These are phyloP conservation scores for Regulus satrapa DNA, from an alignment of 2,113 vertebrate genomes.

Conservation along the genomic window DNA sequence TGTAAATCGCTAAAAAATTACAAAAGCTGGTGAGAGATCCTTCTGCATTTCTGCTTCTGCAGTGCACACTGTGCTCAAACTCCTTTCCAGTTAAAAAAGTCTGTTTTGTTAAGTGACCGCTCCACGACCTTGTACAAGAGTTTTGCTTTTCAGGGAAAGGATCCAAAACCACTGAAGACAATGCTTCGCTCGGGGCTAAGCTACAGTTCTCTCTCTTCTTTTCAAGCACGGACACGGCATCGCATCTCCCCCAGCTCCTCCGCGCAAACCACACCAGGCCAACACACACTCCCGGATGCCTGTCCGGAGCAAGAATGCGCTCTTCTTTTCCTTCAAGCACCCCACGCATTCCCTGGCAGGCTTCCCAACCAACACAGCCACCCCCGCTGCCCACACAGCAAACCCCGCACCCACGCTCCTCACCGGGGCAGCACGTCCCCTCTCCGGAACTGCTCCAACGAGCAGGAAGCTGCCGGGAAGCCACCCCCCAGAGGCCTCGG, in stretches of 20 bases:
- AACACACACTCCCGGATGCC: neutral
- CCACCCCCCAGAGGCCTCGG: neutral
- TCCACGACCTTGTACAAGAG: neutral
- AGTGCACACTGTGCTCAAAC: neutral
- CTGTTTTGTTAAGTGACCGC: neutral
- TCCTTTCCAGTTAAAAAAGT: neutral
- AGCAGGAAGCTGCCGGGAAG: neutral
- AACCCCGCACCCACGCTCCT: neutral
- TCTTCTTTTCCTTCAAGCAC: neutral
- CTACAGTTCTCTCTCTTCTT: neutral
- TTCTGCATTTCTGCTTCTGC: neutral
- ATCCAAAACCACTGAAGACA: neutral
- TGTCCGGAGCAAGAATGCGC: neutral
- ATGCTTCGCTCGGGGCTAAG: neutral
- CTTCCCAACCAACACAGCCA: neutral
- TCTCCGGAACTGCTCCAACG: neutral
- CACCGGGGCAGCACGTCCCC: neutral
- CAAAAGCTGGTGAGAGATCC: rapidly evolving
- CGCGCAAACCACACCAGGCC: neutral
- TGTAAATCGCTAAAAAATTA: neutral
- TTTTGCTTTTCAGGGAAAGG: neutral
- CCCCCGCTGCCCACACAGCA: neutral
- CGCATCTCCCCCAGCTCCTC: neutral
- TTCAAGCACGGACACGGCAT: neutral
- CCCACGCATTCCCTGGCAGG: neutral